Evolutionary conservation across 2,797 vertebrate genomes (phyloP).

Genomic region (Silurus aristotelis): DNA sequence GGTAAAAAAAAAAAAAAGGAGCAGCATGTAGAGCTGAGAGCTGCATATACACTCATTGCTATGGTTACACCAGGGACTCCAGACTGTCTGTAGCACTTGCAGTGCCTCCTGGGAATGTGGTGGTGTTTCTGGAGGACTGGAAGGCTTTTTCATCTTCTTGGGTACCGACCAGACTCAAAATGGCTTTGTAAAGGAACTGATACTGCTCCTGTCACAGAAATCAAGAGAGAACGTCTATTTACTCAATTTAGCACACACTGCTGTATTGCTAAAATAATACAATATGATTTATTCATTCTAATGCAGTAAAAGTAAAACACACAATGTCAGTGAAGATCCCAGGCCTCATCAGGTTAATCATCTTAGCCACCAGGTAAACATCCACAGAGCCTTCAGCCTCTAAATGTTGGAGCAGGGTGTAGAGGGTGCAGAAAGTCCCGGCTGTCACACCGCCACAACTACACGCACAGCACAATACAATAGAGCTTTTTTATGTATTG

Average conservation of each 20-base stretch:
- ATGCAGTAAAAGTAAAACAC: slow-evolving; percentile 62
- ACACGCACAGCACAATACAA: slow-evolving; percentile 20
- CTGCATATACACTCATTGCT: slow-evolving; percentile 45
- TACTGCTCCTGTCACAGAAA: slow-evolving; percentile 85
- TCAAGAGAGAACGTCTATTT: not conserved
- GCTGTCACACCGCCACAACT: slow-evolving; percentile 89
- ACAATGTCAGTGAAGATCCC: slow-evolving; percentile 89
- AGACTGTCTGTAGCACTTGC: slow-evolving; percentile 84
- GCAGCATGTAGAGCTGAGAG: slow-evolving; percentile 39
- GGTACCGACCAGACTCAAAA: slow-evolving; percentile 90
- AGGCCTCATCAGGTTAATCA: slow-evolving; percentile 93
- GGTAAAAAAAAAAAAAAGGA: slow-evolving; percentile 19
- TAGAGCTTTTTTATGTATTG: no score
- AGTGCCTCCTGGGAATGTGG: slow-evolving; percentile 77
- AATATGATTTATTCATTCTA: slow-evolving; percentile 12
- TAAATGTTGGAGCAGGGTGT: slow-evolving; percentile 84
- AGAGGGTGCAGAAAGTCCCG: slow-evolving; percentile 90
- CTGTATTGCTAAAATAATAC: not conserved
- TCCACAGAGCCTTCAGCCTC: slow-evolving; percentile 85
- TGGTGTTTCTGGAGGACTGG: slow-evolving; percentile 83
- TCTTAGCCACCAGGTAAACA: slow-evolving; percentile 89
- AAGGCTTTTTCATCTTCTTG: slow-evolving; percentile 86
- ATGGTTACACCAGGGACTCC: slow-evolving; percentile 88
- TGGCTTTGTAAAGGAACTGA: slow-evolving; percentile 93
- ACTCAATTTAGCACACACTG: not conserved